Conservation (phyloP, 1,140 invertebrate species). For the Macrotrachela quadricornifera region DNA sequence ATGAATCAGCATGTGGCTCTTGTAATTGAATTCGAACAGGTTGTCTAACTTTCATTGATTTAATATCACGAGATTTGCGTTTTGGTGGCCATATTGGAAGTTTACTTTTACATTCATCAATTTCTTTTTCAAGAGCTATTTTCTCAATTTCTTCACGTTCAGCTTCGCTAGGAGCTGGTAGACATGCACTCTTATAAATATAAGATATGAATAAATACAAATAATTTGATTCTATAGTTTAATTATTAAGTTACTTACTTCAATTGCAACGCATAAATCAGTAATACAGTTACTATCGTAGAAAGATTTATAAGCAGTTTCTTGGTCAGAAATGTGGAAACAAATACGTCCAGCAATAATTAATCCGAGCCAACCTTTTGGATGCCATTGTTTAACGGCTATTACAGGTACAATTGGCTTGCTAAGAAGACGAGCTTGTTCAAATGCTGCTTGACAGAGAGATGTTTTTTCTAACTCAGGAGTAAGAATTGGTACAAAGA, state of each 20-base stretch:
- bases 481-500: slow-evolving; percentile 4
- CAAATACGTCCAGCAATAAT: slow-evolving; percentile 2
- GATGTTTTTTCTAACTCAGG: background rate
- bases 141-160: slow-evolving; percentile 1
- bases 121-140: background rate
- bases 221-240: no score
- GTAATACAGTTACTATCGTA: slow-evolving; percentile 1
- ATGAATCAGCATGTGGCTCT: background rate
- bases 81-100: background rate
- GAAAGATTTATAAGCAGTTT: background rate
- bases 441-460: background rate
- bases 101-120: slow-evolving; percentile 7
- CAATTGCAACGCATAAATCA: background rate
- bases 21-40: background rate
- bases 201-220: no score
- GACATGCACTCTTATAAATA: background rate
- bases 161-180: background rate
- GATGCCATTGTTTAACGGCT: background rate
- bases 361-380: slow-evolving; percentile 5
- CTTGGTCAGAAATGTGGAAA: background rate
- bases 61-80: background rate
- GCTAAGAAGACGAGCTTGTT: background rate
- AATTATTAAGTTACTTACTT: no score
- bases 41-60: background rate
- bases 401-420: slow-evolving; percentile 5